These are phyloP conservation scores for Stegana nigrithorax DNA, from an alignment of 2,888 invertebrate species.

Conservation along the genomic window DNA sequence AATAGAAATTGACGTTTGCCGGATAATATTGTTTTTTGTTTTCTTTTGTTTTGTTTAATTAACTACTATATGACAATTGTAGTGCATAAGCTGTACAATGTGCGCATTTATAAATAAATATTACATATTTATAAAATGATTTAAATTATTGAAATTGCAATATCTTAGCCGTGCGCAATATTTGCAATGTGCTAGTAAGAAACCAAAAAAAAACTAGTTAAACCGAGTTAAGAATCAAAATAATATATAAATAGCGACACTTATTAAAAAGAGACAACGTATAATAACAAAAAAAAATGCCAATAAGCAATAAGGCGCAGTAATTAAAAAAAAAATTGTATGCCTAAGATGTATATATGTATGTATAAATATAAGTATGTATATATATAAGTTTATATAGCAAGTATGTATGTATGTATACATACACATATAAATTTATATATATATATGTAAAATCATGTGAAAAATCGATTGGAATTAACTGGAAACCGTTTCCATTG, in stretches of 20 bases:
- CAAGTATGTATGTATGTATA: neutral
- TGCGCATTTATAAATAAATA: too few relatives aligned
- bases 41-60: conserved; percentile 28
- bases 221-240: neutral
- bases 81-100: too few relatives aligned
- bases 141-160: conserved; percentile 22
- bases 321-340: neutral
- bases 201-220: conserved; percentile 12
- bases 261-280: neutral
- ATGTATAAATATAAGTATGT: conserved; percentile 20
- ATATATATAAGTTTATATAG: conserved; percentile 14
- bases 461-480: conserved; percentile 67
- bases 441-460: conserved; percentile 53
- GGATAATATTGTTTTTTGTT: conserved; percentile 49
- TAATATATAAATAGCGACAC: neutral
- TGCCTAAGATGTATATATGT: conserved; percentile 12
- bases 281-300: conserved; percentile 6
- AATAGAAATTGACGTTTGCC: conserved; percentile 40
- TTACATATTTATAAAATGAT: too few relatives aligned
- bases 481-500: conserved; percentile 42
- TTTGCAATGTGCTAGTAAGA: too few relatives aligned
- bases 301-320: neutral
- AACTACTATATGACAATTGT: too few relatives aligned
- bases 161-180: too few relatives aligned
- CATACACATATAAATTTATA: neutral